Conservation (phyloP, 1,140 invertebrate species). For the Venturia canescens region DNA sequence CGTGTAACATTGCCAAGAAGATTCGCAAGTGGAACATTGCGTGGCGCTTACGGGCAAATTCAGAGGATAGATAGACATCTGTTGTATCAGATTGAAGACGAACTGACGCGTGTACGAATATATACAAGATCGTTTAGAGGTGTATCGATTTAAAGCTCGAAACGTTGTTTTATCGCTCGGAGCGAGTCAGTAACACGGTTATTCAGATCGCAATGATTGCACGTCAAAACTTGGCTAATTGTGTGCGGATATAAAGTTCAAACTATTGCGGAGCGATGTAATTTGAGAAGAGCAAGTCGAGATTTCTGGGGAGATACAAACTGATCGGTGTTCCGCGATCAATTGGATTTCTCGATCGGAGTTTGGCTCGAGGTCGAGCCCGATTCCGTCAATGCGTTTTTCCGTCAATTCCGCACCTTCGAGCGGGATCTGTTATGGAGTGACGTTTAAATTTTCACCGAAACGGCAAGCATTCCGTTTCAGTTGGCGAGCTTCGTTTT, state of each 20-base stretch:
- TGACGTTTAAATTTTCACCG: no score
- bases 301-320: neutral
- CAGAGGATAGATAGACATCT: neutral
- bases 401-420: no score
- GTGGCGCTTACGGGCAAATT: neutral
- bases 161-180: conserved; percentile 18
- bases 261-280: neutral
- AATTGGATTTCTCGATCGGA: conserved; percentile 28
- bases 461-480: no score
- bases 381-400: no score
- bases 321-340: conserved; percentile 13
- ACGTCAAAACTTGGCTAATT: conserved; percentile 33
- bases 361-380: neutral
- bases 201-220: conserved; percentile 24
- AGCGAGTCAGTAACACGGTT: neutral
- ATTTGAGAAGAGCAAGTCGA: neutral
- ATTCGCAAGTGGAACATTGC: conserved; percentile 32
- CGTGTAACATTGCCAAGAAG: neutral
- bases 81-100: neutral
- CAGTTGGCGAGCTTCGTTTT: no score
- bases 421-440: no score
- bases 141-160: conserved; percentile 22
- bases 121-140: no score
- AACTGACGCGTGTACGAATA: neutral
- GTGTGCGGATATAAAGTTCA: neutral